Evolutionary conservation across 2,888 invertebrate species (phyloP).

Genomic region (Callosobruchus maculatus): DNA sequence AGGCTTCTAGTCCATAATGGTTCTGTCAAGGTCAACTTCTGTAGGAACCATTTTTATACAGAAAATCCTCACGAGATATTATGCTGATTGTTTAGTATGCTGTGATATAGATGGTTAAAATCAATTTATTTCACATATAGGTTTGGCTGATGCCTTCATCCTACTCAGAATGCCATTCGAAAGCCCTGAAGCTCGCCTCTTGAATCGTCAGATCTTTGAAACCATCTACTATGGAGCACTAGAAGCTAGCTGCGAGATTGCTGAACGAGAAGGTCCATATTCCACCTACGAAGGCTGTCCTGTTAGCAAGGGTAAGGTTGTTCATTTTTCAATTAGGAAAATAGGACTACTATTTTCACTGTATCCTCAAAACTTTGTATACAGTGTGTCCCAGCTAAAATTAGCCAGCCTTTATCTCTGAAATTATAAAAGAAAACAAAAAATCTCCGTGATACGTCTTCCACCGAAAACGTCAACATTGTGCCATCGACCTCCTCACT

Average conservation of each 20-base stretch:
- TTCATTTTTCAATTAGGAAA: background rate
- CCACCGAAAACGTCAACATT: too few relatives aligned
- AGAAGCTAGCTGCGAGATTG: slow-evolving; percentile 93
- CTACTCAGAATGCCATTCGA: slow-evolving; percentile 92
- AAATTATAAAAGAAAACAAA: too few relatives aligned
- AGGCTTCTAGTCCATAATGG: too few relatives aligned
- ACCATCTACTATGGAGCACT: slow-evolving; percentile 96
- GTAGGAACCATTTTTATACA: too few relatives aligned
- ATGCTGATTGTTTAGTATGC: too few relatives aligned
- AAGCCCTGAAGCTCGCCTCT: slow-evolving; percentile 74
- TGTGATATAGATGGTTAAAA: background rate
- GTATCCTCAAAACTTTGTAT: background rate
- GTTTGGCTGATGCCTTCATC: slow-evolving; percentile 91
- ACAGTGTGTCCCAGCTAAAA: too few relatives aligned
- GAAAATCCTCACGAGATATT: too few relatives aligned
- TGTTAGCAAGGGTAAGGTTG: slow-evolving; percentile 65
- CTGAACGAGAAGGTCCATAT: slow-evolving; percentile 79
- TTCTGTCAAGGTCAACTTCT: too few relatives aligned
- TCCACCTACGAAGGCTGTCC: slow-evolving; percentile 87
- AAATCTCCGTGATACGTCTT: too few relatives aligned
- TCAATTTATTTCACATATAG: background rate
- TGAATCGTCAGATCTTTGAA: slow-evolving; percentile 97
- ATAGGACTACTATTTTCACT: too few relatives aligned
- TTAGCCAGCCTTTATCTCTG: too few relatives aligned
- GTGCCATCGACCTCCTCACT: too few relatives aligned